phyloP scores from a whole-genome alignment of 2,797 vertebrate species.

The Paratrypauchen microcephalus region DNA sequence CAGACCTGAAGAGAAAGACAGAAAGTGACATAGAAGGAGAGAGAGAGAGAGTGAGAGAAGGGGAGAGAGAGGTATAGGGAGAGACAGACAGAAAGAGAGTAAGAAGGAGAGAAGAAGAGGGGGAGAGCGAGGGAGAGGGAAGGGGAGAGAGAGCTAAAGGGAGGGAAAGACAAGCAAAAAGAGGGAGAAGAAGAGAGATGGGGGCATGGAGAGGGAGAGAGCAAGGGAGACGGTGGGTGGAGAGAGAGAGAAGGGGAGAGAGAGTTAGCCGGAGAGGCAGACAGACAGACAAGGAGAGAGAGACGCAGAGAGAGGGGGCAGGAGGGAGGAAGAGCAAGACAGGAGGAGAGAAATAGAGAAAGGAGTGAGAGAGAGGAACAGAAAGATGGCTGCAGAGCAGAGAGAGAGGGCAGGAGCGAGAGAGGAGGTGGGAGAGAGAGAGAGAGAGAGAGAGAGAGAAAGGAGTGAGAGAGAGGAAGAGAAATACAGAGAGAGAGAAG shows the following conservation, averaged over 20 bases:
- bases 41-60: neutral
- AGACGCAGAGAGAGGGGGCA: too few relatives aligned
- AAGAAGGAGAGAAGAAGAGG: neutral
- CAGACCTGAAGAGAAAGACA: conserved; percentile 83
- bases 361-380: neutral
- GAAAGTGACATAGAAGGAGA: conserved; percentile 51
- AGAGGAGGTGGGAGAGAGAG: too few relatives aligned
- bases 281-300: too few relatives aligned
- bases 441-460: too few relatives aligned
- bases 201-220: too few relatives aligned
- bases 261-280: too few relatives aligned
- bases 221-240: too few relatives aligned
- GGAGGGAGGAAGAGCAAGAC: conserved; percentile 56
- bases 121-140: conserved; percentile 10
- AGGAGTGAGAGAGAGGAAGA: conserved; percentile 42
- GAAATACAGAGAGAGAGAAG: conserved; percentile 59
- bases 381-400: neutral
- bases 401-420: too few relatives aligned
- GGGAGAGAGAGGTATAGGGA: neutral
- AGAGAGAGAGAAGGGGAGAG: too few relatives aligned
- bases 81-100: neutral
- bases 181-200: too few relatives aligned
- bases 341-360: too few relatives aligned
- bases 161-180: neutral
- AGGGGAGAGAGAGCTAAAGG: conserved; percentile 40